Evolutionary conservation across 2,797 vertebrate genomes (phyloP), one percentile per base, ranked within the genome.

Genomic region (Chrysocyon brachyurus): DNA sequence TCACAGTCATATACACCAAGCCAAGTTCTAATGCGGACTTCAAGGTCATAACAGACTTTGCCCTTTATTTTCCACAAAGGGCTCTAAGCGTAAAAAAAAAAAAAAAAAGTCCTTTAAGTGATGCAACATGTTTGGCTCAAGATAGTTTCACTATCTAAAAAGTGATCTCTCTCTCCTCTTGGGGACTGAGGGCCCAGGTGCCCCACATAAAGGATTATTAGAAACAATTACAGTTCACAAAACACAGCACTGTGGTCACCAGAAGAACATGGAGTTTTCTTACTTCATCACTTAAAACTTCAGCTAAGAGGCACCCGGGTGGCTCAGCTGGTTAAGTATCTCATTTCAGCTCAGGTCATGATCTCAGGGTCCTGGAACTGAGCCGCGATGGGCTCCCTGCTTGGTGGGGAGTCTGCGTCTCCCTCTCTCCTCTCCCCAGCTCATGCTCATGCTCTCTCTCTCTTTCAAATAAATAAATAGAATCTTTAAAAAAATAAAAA

Each of bases 171-270:
- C 49, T 83, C 21, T 84, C 75, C 97, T 85, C 89, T 77, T 40
- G 93, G 87, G 93, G 52, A 87, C 33, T 85, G 57, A 97, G 95
- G 95, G 91, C 86, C 89, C 94, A 98, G 61, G 40, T 96, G 95
- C 24, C 82, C 86, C 75, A 70, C 92, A 88, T 87, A 93, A 91
- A 75, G 95, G 46, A 86, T 49, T 94, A 96, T 96, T 97, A 89
- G 88, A 78, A 96, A 92, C 12, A 94, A 97, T 92, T 66, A 93
- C 15, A 95, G 82, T 72, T 94, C 66, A 94, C 66, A 82, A 83
- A 96, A 97, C 82, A 96, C 75, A 81, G 61, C 52, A 95, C 52
- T 70, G 57, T 82, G 78, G 92, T 52, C 52, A 87, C 54, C 49
- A 61, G 21, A 85, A 82, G 46, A 88, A 95, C 66, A 95, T 77